These are phyloP conservation scores for Anarsia innoxiella DNA, from an alignment of 2,888 invertebrate species.

Conservation along the genomic window DNA sequence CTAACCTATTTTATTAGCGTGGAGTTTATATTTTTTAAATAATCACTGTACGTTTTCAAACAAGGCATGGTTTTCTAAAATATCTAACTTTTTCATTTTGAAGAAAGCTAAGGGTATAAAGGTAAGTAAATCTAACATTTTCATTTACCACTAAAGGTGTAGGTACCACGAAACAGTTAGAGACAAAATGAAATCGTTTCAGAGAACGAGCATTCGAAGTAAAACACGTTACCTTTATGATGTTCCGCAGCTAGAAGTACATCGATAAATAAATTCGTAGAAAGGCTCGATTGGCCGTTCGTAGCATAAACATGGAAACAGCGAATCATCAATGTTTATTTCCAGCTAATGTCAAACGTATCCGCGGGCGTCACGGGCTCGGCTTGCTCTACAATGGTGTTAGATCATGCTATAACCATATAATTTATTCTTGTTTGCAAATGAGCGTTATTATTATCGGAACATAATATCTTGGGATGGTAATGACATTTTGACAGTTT, in stretches of 20 bases:
- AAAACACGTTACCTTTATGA: too few species aligned
- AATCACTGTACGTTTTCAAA: too few species aligned
- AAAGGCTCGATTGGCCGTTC: conserved; percentile 34
- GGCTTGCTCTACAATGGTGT: conserved; percentile 33
- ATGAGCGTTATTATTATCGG: background rate
- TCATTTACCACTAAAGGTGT: too few species aligned
- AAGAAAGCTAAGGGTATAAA: too few species aligned
- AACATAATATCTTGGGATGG: background rate
- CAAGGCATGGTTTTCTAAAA: too few species aligned
- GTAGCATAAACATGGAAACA: conserved; percentile 39
- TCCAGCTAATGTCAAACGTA: conserved; percentile 58
- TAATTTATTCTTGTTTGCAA: background rate
- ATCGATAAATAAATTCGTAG: conserved; percentile 34
- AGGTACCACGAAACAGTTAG: too few species aligned
- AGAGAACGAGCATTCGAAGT: too few species aligned
- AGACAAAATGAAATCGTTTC: too few species aligned
- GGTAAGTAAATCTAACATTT: too few species aligned
- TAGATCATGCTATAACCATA: background rate
- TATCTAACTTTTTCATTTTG: too few species aligned
- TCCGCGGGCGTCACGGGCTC: conserved; percentile 43
- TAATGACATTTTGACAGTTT: background rate
- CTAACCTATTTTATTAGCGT: too few species aligned
- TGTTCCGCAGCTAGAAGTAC: conserved; percentile 27
- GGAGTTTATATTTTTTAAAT: too few species aligned
- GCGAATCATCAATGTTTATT: conserved; percentile 64